Conservation (phyloP, 2,888 invertebrate species). For the Cerceris ruficornis region DNA sequence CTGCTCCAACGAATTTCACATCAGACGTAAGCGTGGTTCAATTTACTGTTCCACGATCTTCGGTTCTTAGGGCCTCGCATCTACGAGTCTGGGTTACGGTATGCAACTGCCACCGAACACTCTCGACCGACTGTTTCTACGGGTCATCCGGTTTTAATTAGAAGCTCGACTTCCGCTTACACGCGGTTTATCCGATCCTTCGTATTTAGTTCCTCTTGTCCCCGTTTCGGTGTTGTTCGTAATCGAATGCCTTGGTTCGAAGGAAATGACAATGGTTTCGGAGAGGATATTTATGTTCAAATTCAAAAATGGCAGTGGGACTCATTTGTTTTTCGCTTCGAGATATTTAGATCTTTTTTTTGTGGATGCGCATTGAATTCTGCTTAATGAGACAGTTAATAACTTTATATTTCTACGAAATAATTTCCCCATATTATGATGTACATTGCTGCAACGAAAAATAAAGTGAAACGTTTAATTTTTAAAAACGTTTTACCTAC, state of each 20-base stretch:
- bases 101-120: conserved; percentile 42
- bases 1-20: conserved; percentile 18
- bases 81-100: conserved; percentile 46
- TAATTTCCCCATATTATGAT: no score
- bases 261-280: background rate
- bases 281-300: background rate
- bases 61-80: conserved; percentile 38
- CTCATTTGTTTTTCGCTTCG: no score
- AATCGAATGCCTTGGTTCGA: conserved; percentile 30
- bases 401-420: no score
- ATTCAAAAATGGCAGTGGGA: no score
- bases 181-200: conserved; percentile 51
- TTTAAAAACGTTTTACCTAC: no score
- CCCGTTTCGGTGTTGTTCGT: conserved; percentile 19
- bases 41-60: conserved; percentile 45
- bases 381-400: no score
- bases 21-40: conserved; percentile 31
- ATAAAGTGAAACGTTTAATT: no score
- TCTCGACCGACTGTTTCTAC: conserved; percentile 63
- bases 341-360: no score
- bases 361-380: no score
- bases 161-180: conserved; percentile 63
- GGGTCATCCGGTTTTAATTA: conserved; percentile 77
- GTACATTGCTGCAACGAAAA: no score
- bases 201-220: conserved; percentile 32